Evolutionary conservation across 64 coral and sea anemone species (phyloP), one percentile per base, ranked within the genome.

Genomic region (Astreopora myriophthalma): DNA sequence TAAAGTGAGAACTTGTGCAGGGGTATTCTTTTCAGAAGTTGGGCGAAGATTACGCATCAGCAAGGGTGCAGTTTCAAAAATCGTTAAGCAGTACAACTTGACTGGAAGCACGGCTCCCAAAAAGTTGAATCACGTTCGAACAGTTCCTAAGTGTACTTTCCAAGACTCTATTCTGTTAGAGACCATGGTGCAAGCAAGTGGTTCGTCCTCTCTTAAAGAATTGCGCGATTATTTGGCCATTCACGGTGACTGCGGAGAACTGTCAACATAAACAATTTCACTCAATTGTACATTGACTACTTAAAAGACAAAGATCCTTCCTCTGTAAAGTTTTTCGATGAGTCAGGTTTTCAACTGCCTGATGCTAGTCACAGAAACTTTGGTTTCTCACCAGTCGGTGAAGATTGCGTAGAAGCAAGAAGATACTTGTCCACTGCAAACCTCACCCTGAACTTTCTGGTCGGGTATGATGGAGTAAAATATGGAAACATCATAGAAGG

Each of bases 401-500:
- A 92, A 80, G 40, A 71, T 22, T 87, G 91, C 35, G 28, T 79
- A 17, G 91, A 93, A 28, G 48, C 40, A 1, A n/a, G 30, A 87
- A 65, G 65, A 68, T 88, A 88, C 44, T 66, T 69, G 23, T 79
- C 73, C 71, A 82, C 92, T 34, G 39, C 92, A 35, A 94, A 88
- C 75, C 19, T 72, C 28, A 94, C 92, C 71, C 44, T 94, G 35
- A 94, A 80, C n/a, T 60, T 94, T 80, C 37, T 94, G 71, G 65
- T 67, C 36, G 75, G 85, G n/a, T 20, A 73, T 37, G 85, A 87
- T 69, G 92, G 92, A 63, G 42, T 94, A 12, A 94, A 88, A 82
- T 93, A 88, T 71, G 92, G 71, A 70, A 93, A 88, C 35, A 88
- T 87, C 35, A 60, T 88, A 23, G 57, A 87, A 80, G 92, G 85